Base-by-base conservation (phyloP, 2,113 vertebrate species). In the Proterorhinus semilunaris region DNA sequence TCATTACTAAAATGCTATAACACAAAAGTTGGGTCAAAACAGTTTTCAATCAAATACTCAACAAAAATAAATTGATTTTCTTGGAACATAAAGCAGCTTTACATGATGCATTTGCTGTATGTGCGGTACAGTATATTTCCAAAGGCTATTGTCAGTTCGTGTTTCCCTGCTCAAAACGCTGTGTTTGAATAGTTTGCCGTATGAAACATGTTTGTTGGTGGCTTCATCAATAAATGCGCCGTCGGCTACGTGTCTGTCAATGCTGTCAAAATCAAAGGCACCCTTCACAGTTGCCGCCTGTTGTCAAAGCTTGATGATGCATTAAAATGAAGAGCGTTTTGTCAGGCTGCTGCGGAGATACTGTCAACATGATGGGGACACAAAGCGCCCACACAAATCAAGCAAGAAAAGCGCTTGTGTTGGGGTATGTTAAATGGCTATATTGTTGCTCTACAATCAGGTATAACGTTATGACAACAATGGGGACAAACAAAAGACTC, bases 281-380 rank as follows among this genome's bases (percentile, higher is more conserved):
- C 15, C 55, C 65, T 54, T 71, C 66, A 79, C 83, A 85, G 87
- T 88, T 85, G 87, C 74, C 65, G 68, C 81, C 54, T 10, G 79
- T 78, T 84, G 90, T 90, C 86, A 82, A 49, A 46, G 76, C 74
- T 72, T 85, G 85, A 89, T 83, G 88, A 88, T 73, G 76, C 83
- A 78, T 80, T 84, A 75, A 86, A 74, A 87, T 79, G 83, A 85
- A 62, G 74, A 84, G 85, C 73, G 59, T 75, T 69, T 71, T 88
- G 88, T 88, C 89, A 89, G 81, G 80, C 50, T 71, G 75, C 81
- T 44, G 77, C 76, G 79, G 65, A 11, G 68, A 81, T 85, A 81
- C 78, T 85, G 87, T 87, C 74, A 81, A 69, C 72, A 71, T 82
- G 86, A 86, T 76, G 80, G 71, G 79, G 82, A 79, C 66, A 83